phyloP scores from a whole-genome alignment of 1,140 invertebrate genomes.

The Ostrea denselamellosa region DNA sequence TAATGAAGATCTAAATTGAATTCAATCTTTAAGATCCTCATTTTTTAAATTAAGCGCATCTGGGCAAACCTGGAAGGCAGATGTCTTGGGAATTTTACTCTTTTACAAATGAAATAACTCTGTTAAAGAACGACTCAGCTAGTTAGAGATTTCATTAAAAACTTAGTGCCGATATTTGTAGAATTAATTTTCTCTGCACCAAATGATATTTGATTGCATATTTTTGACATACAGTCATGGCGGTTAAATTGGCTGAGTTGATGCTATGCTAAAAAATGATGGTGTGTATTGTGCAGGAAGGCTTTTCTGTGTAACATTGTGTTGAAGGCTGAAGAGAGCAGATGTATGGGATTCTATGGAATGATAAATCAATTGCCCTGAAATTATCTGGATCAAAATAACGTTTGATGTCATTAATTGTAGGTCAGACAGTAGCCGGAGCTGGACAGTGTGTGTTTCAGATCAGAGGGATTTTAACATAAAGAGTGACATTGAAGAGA shows the following conservation, averaged over 20 bases:
- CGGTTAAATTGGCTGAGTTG: not conserved
- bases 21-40: slow-evolving; percentile 20
- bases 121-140: not conserved
- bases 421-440: not conserved
- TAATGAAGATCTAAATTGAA: slow-evolving; percentile 21
- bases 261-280: slow-evolving; percentile 8
- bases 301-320: not conserved
- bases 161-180: not conserved
- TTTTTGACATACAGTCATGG: not conserved
- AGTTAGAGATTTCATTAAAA: not conserved
- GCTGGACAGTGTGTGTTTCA: not conserved
- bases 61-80: not conserved
- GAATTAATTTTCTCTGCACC: not conserved
- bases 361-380: not conserved
- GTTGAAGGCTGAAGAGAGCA: not conserved
- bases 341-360: not conserved
- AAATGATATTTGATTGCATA: slow-evolving; percentile 1
- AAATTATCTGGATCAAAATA: not conserved
- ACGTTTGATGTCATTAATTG: not conserved
- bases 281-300: not conserved
- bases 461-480: not conserved
- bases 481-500: not conserved
- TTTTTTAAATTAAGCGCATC: slow-evolving; percentile 33
- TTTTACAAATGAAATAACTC: slow-evolving; percentile 21
- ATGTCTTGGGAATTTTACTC: not conserved